Percentiles rank a stretch among this genome's conserved stretches.
phyloP scores from a whole-genome alignment of 2,113 vertebrate species.

The Thymallus thymallus region DNA sequence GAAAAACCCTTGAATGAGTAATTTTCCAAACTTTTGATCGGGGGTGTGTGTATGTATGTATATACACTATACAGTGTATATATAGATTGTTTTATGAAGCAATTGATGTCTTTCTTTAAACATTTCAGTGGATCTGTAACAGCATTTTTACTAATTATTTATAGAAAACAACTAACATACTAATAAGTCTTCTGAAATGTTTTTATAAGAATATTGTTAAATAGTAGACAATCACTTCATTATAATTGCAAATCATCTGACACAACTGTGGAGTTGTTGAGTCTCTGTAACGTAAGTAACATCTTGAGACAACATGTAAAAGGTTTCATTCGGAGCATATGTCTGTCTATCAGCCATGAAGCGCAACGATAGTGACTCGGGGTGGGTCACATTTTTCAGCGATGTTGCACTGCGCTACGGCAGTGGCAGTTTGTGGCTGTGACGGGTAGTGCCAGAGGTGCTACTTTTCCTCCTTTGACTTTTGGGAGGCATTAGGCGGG shows the following conservation, averaged over 20 bases:
- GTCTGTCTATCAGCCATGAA: constrained; percentile 68
- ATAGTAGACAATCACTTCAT: neutral
- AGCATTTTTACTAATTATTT: neutral
- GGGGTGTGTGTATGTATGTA: no score
- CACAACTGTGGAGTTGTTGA: constrained; percentile 6
- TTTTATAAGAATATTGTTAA: neutral
- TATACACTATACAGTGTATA: no score
- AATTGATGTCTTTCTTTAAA: neutral
- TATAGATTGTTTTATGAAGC: neutral
- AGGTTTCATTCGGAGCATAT: constrained; percentile 72
- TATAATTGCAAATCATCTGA: constrained; percentile 4
- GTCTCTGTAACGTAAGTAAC: constrained; percentile 62
- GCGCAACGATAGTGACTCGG: constrained; percentile 51
- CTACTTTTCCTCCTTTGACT: constrained; percentile 73
- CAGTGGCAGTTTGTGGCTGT: constrained; percentile 50
- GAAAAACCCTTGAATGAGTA: no score
- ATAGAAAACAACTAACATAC: neutral
- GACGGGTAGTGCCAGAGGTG: constrained; percentile 67
- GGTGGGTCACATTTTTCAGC: constrained; percentile 48
- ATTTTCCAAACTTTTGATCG: no score
- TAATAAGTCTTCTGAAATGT: no score
- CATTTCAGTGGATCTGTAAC: no score
- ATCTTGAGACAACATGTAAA: constrained; percentile 67
- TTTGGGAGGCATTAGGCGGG: constrained; percentile 69
- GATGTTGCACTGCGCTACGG: constrained; percentile 45